A percentile compares a stretch with the other conserved stretches of the same genome.
Conservation (phyloP, 1,140 invertebrate species). For the Vanessa tameamea region DNA sequence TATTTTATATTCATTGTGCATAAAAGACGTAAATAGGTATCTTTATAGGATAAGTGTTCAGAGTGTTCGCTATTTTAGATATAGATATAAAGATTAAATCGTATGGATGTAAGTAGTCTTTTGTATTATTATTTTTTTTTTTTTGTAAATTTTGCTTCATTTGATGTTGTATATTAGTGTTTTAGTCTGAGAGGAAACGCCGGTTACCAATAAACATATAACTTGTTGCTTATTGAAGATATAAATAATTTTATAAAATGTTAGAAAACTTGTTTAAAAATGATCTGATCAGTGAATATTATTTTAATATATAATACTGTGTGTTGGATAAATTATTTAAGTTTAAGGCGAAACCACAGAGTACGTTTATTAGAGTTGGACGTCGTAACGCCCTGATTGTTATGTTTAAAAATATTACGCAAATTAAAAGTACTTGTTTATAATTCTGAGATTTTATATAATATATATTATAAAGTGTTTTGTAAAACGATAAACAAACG, state of each 20-base stretch:
- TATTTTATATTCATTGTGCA: constrained; percentile 61
- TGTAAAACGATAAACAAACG: constrained; percentile 45
- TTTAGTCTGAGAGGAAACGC: constrained; percentile 80
- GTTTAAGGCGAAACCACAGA: constrained; percentile 51
- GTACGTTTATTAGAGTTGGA: constrained; percentile 38
- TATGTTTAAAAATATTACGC: constrained; percentile 75
- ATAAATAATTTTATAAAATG: constrained; percentile 77
- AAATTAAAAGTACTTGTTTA: constrained; percentile 49
- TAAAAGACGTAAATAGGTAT: constrained; percentile 57
- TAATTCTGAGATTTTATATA: constrained; percentile 64
- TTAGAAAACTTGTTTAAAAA: constrained; percentile 74
- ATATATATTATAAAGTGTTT: constrained; percentile 50
- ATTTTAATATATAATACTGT: constrained; percentile 46
- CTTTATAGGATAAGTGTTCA: constrained; percentile 61
- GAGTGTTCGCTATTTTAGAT: constrained; percentile 73
- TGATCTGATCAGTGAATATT: constrained; percentile 59
- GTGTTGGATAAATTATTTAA: constrained; percentile 71
- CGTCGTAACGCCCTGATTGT: constrained; percentile 50
- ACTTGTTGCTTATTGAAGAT: constrained; percentile 80
- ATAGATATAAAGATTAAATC: constrained; percentile 51
- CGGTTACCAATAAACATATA: constrained; percentile 80
- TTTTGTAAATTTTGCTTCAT: constrained; percentile 75
- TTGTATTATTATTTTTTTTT: constrained; percentile 61
- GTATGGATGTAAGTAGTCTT: constrained; percentile 68
- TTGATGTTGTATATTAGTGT: constrained; percentile 75